Evolutionary conservation across 1,140 invertebrate genomes (phyloP).

Genomic region (Diprion similis): DNA sequence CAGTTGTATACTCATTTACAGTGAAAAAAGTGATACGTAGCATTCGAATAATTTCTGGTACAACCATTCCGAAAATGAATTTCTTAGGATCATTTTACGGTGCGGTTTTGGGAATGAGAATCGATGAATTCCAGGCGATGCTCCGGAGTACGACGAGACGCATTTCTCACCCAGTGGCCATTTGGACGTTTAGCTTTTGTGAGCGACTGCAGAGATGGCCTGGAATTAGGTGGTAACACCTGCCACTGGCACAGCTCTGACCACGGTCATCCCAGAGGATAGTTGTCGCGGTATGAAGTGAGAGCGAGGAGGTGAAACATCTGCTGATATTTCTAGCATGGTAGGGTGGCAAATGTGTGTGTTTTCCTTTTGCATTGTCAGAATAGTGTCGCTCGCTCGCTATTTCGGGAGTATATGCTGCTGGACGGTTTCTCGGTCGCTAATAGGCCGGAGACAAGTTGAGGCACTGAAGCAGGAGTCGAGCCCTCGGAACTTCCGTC

Average conservation of each 20-base stretch:
- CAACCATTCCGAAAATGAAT: too few relatives aligned
- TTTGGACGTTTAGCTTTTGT: background rate
- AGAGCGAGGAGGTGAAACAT: background rate
- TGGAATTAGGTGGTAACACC: background rate
- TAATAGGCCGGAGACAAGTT: background rate
- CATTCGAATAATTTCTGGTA: too few relatives aligned
- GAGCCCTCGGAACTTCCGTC: too few relatives aligned
- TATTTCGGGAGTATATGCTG: background rate
- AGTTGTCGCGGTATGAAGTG: background rate
- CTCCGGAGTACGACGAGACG: too few relatives aligned
- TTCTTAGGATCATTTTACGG: too few relatives aligned
- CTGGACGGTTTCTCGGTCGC: too few relatives aligned
- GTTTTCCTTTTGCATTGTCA: slow-evolving; percentile 1
- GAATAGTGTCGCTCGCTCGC: background rate
- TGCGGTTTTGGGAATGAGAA: too few relatives aligned
- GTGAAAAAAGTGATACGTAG: too few relatives aligned
- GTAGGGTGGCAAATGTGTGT: background rate
- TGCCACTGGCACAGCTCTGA: background rate
- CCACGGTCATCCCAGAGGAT: background rate
- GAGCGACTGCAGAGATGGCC: background rate
- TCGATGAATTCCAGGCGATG: too few relatives aligned
- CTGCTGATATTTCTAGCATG: background rate
- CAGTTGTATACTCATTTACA: too few relatives aligned
- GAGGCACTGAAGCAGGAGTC: background rate
- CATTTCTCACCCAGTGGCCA: background rate